Evolutionary conservation across 2,888 invertebrate genomes (phyloP), one percentile per base, ranked within the genome.

Genomic region (Eucera pruinosa): DNA sequence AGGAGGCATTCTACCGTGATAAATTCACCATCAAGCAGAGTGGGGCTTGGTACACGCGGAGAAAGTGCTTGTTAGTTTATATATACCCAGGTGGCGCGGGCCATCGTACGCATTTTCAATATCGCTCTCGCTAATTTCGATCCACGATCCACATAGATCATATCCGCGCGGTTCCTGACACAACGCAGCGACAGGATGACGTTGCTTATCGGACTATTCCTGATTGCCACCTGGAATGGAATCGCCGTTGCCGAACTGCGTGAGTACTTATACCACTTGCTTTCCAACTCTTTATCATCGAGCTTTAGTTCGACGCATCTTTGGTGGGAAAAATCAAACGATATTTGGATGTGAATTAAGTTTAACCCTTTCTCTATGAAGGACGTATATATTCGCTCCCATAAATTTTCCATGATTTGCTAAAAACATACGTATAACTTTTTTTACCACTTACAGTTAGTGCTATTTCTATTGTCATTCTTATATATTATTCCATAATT

Each of bases 21-120:
- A 89, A 90, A 87, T 91, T 90, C 81, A 83, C 86, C 86, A 87
- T 87, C 82, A 74, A 65, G 52, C 13, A 74, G 78, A 87, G 88
- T 87, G 88, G 89, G 74, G 60, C 78, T 39, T 41, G 27, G 48
- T 58, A 78, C 61, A 70, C 75, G 75, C 81, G 90, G 92, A 91
- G 91, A 92, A 91, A 92, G 92, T 92, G 83, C 85, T n/a, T 84
- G 83, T 88, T 90, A 90, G 89, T 91, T 91, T 89, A 91, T 92
- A 92, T 90, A 91, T 91, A 91, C 88, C 66, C 78, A 84, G 58
- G 50, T 81, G 77, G 74, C 80, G 80, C 85, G 87, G 87, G 81
- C 86, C 87, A 88, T 89, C 87, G 86, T 69, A 86, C 86, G 86
- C 88, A 90, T 89, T 91, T 91, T 90, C 90, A 84, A 90, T 88